These are phyloP conservation scores for Oreochromis aureus DNA, from an alignment of 2,113 vertebrate genomes.

Conservation along the genomic window DNA sequence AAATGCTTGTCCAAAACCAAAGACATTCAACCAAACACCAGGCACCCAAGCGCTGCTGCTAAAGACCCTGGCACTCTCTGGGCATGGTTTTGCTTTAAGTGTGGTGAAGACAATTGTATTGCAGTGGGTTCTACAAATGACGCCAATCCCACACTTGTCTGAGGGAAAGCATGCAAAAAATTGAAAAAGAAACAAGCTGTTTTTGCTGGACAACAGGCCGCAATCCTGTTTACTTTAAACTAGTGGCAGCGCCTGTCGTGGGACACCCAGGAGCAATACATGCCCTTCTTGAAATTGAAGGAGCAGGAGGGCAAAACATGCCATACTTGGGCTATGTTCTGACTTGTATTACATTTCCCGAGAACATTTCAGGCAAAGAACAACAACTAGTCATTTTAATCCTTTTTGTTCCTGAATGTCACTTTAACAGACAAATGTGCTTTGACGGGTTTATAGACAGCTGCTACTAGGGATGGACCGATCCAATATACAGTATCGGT, in stretches of 20 bases:
- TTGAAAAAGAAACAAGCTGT: neutral
- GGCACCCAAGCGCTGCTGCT: neutral
- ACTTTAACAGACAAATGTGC: neutral
- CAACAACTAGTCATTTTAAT: neutral
- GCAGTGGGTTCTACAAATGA: neutral
- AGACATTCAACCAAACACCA: neutral
- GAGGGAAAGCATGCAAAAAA: neutral
- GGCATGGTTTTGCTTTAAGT: neutral
- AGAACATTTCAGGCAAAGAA: neutral
- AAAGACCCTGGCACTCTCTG: neutral
- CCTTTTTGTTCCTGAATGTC: neutral
- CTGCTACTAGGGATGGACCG: neutral
- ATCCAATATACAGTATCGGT: neutral
- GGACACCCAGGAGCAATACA: neutral
- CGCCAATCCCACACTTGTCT: neutral
- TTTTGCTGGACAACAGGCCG: neutral
- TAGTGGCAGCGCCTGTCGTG: neutral
- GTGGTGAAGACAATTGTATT: neutral
- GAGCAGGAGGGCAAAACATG: rapidly evolving
- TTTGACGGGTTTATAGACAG: neutral
- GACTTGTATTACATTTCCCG: neutral
- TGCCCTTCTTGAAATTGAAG: neutral
- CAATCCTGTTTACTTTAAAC: neutral
- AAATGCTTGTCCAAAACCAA: neutral
- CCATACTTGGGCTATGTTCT: neutral